phyloP scores from a whole-genome alignment of 2,113 vertebrate species.

The Lethenteron camtschaticum region DNA sequence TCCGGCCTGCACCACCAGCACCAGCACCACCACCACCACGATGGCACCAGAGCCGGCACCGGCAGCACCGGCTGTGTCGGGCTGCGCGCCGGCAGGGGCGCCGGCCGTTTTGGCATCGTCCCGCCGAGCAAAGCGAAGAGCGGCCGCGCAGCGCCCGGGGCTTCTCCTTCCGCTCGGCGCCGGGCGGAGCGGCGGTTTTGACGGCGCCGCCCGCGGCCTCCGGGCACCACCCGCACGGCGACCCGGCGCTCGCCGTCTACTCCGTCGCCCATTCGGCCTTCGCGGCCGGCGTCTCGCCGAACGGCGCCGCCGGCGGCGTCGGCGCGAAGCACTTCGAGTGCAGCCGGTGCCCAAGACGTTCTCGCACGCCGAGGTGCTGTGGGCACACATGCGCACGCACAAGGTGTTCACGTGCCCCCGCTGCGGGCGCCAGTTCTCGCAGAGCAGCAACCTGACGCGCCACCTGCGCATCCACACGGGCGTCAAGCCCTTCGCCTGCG shows the following conservation, averaged over 20 bases:
- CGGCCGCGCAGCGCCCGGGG: conserved; percentile 10
- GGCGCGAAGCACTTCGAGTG: conserved; percentile 28
- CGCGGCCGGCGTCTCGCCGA: not conserved
- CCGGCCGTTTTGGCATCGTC: not conserved
- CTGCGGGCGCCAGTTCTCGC: conserved; percentile 78
- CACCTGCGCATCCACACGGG: conserved; percentile 71
- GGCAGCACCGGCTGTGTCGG: not conserved
- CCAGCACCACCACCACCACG: not conserved
- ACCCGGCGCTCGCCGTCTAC: not conserved
- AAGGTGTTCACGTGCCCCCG: conserved; percentile 62
- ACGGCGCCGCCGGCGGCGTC: no score
- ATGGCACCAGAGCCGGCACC: not conserved
- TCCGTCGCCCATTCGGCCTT: not conserved
- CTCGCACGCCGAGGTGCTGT: conserved; percentile 44
- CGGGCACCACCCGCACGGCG: not conserved
- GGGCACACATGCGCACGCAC: conserved; percentile 53
- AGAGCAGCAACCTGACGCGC: conserved; percentile 56
- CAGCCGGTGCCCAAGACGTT: conserved; percentile 52
- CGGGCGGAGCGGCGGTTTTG: not conserved
- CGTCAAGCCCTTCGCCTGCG: conserved; percentile 51
- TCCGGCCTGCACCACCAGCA: not conserved
- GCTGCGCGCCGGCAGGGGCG: not conserved
- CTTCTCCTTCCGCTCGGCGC: conserved; percentile 9
- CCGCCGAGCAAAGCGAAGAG: no score
- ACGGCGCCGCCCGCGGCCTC: not conserved